Evolutionary conservation across 92 coral and sea anemone genomes (phyloP).

Genomic region (Muricea muricata): DNA sequence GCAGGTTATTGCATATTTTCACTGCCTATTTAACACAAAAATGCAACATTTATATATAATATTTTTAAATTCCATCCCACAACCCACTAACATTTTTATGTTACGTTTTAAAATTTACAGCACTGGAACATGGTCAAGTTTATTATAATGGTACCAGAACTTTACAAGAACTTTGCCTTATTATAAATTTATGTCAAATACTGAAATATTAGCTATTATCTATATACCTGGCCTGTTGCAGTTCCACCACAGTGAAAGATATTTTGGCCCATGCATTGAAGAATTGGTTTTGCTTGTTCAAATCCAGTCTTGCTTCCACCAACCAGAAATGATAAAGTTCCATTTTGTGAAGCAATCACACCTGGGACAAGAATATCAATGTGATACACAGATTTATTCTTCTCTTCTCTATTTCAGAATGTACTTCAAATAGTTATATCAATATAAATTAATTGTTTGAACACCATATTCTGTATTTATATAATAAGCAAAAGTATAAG

Average conservation of each 20-base stretch:
- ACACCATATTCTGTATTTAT: no score
- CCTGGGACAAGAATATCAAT: slow-evolving; percentile 47
- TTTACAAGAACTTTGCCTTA: no score
- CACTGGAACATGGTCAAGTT: no score
- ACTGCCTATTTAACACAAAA: slow-evolving; percentile 71
- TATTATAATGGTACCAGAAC: no score
- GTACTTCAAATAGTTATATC: no score
- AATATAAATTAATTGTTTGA: no score
- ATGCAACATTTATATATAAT: not conserved
- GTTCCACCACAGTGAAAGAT: slow-evolving; percentile 85
- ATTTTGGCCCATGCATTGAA: slow-evolving; percentile 91
- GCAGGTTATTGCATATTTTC: slow-evolving; percentile 93
- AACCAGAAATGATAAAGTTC: slow-evolving; percentile 95
- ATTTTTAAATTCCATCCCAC: no score
- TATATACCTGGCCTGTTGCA: slow-evolving; percentile 90
- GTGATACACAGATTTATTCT: no score
- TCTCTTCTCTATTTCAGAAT: not conserved
- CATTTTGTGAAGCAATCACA: slow-evolving; percentile 93
- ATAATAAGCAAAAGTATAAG: not conserved
- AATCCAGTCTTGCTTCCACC: slow-evolving; percentile 89
- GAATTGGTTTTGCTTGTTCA: slow-evolving; percentile 78
- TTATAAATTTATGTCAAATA: no score
- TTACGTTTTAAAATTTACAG: no score
- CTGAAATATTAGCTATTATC: no score
- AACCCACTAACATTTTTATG: no score